Conservation (phyloP, 2,888 invertebrate species). For the Leucoma salicis region DNA sequence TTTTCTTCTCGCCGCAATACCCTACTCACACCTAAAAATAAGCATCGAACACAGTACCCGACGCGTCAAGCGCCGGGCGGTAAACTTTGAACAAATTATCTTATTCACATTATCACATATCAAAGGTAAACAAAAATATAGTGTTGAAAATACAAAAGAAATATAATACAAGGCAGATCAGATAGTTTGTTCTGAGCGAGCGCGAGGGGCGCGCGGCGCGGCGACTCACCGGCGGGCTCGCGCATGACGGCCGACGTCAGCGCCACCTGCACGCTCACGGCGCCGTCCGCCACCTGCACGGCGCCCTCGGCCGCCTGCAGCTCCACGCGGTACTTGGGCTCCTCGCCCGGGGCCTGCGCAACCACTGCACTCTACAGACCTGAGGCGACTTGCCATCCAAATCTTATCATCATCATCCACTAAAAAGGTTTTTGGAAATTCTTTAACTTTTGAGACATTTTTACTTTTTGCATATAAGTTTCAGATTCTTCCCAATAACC, state of each 20-base stretch:
- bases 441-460: too few species aligned
- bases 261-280: slow-evolving; percentile 91
- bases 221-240: slow-evolving; percentile 85
- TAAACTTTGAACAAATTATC: slow-evolving; percentile 81
- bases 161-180: slow-evolving; percentile 43
- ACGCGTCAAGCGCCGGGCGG: slow-evolving; percentile 49
- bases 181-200: slow-evolving; percentile 80
- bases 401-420: too few species aligned
- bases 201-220: slow-evolving; percentile 2
- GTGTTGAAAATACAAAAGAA: slow-evolving; percentile 34
- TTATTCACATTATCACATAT: slow-evolving; percentile 52
- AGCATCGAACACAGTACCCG: slow-evolving; percentile 72
- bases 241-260: slow-evolving; percentile 97
- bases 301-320: slow-evolving; percentile 93
- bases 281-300: slow-evolving; percentile 90
- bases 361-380: too few species aligned
- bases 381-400: too few species aligned
- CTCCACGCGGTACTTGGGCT: slow-evolving; percentile 89
- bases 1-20: slow-evolving; percentile 77
- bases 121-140: slow-evolving; percentile 31
- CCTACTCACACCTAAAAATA: slow-evolving; percentile 80
- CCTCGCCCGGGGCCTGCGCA: slow-evolving; percentile 56
- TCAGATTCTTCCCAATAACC: too few species aligned
- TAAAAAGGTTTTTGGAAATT: too few species aligned
- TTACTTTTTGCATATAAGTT: too few species aligned